Conservation (phyloP, 2,888 invertebrate species). For the Merodon equestris region DNA sequence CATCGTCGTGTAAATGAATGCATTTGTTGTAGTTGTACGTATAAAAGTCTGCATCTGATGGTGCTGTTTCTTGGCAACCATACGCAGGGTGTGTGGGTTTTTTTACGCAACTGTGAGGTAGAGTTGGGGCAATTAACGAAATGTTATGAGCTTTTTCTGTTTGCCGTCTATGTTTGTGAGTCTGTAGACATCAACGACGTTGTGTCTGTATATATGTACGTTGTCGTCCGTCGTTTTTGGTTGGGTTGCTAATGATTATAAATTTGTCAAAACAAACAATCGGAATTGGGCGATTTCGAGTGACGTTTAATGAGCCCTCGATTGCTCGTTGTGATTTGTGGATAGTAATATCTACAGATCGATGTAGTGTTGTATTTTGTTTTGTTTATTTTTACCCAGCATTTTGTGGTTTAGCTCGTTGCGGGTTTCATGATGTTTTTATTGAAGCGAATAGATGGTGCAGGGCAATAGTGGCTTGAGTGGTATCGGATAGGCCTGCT, state of each 20-base stretch:
- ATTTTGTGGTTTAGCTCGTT: no score
- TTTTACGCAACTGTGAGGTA: conserved; percentile 42
- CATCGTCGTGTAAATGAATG: conserved; percentile 15
- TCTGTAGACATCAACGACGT: not conserved
- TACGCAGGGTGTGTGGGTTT: conserved; percentile 8
- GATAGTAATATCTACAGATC: not conserved
- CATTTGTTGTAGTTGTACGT: not conserved
- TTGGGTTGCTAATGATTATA: conserved; percentile 37
- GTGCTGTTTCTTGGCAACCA: conserved; percentile 54
- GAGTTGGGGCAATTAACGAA: conserved; percentile 53
- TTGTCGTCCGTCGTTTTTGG: not conserved
- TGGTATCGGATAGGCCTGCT: no score
- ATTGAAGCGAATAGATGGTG: no score
- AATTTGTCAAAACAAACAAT: conserved; percentile 50
- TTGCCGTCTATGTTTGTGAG: not conserved
- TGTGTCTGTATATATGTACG: conserved; percentile 25
- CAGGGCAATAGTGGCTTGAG: no score
- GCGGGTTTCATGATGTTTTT: no score
- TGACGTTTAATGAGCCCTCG: conserved; percentile 51
- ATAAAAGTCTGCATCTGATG: not conserved
- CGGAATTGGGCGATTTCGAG: conserved; percentile 40
- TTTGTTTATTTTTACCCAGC: no score
- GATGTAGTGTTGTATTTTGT: no score
- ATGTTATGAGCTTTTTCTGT: conserved; percentile 21
- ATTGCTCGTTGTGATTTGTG: conserved; percentile 46